Conservation (phyloP, 2,888 invertebrate species). For the Cheilosia grossa region DNA sequence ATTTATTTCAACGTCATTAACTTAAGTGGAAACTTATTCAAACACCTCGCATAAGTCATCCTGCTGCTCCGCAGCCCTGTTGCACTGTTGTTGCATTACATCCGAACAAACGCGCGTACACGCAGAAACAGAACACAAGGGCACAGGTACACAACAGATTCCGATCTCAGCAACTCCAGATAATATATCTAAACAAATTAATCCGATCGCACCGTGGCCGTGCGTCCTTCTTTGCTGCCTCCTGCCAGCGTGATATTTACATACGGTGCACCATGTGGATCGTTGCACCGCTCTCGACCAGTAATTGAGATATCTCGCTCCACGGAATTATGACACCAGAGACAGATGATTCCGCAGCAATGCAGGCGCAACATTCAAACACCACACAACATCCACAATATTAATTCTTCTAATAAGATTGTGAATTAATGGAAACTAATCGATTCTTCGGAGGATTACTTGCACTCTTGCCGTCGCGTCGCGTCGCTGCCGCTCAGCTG, state of each 20-base stretch:
- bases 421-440: conserved; percentile 75
- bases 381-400: conserved; percentile 69
- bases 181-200: conserved; percentile 75
- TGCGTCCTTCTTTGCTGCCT: conserved; percentile 37
- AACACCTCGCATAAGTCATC: conserved; percentile 74
- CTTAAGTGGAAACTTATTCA: conserved; percentile 75
- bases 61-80: conserved; percentile 15
- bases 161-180: conserved; percentile 75
- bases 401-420: conserved; percentile 75
- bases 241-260: conserved; percentile 73
- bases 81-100: conserved; percentile 14
- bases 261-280: conserved; percentile 62
- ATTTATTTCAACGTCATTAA: conserved; percentile 73
- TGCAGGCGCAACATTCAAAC: conserved; percentile 71
- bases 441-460: conserved; percentile 72
- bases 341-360: conserved; percentile 70
- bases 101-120: conserved; percentile 18
- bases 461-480: neutral
- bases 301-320: conserved; percentile 73
- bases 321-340: conserved; percentile 74
- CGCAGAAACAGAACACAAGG: conserved; percentile 27
- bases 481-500: conserved; percentile 48
- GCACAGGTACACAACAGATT: conserved; percentile 72
- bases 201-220: conserved; percentile 60
- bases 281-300: conserved; percentile 34